These are phyloP conservation scores for Trimorus sp. DNA, from an alignment of 2,888 invertebrate genomes.

Conservation along the genomic window DNA sequence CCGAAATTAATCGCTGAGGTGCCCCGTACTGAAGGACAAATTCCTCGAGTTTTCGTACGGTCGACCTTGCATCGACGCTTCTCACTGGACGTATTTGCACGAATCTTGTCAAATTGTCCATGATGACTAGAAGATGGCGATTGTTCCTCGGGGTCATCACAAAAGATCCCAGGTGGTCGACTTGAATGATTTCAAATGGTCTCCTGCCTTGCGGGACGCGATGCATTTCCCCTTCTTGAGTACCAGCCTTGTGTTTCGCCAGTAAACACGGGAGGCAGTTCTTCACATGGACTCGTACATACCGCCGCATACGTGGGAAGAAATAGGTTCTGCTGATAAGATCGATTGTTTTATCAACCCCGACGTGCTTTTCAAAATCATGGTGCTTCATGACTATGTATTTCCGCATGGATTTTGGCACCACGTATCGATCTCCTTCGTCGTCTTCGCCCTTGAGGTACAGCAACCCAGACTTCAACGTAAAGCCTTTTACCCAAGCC, in stretches of 20 bases:
- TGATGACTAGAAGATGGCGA: background rate
- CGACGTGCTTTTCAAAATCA: background rate
- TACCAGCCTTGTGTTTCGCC: background rate
- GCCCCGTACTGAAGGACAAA: no score
- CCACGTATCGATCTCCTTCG: background rate
- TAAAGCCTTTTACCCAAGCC: background rate
- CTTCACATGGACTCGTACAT: background rate
- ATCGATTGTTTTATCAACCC: background rate
- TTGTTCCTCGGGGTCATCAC: slow-evolving; percentile 1
- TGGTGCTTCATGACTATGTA: background rate
- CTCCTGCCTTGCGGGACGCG: slow-evolving; percentile 1
- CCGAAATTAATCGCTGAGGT: no score
- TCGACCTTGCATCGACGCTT: no score
- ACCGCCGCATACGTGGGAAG: background rate
- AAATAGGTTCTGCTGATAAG: background rate
- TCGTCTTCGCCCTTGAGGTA: background rate
- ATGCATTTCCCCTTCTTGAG: slow-evolving; percentile 22
- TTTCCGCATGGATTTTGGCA: background rate
- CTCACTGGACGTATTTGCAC: background rate
- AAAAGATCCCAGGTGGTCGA: slow-evolving; percentile 31
- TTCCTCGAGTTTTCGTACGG: no score
- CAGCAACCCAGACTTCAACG: background rate
- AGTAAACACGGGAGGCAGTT: background rate
- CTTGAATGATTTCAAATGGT: slow-evolving; percentile 26
- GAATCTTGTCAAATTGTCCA: slow-evolving; percentile 21